Base-by-base conservation (phyloP, 1,140 invertebrate species). In the Neotoxoptera formosana region DNA sequence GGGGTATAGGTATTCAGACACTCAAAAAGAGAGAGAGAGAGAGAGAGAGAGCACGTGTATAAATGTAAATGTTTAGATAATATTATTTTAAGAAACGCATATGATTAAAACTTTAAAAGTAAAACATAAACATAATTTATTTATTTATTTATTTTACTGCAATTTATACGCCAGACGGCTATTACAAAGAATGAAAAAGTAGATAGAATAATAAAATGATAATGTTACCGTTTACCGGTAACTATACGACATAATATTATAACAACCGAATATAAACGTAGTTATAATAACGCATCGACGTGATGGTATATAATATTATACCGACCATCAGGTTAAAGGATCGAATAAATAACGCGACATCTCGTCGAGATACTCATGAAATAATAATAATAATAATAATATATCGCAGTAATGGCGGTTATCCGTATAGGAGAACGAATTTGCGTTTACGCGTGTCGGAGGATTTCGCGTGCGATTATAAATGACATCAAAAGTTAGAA, bases 331-430 rank as follows among this genome's bases (percentile, higher is more conserved):
- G n/a, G n/a, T n/a, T n/a, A n/a, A n/a, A n/a, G n/a, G n/a, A 76
- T 76, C 60, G 60, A 76, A n/a, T 76, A 76, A 76, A 53, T 53
- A 23, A n/a, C 30, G n/a, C 60, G 14, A 76, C 14, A 30, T 14
- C n/a, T n/a, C 30, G 7, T n/a, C 60, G 60, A 76, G 60, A 14
- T n/a, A n/a, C 30, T n/a, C 30, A n/a, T 76, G n/a, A n/a, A 76
- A 76, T 76, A 76, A 76, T 76, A 76, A 76, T n/a, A 76, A 76
- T 17, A 76, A 76, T 76, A 76, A 76, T 76, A 76, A 76, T n/a
- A 76, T 76, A 76, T 76, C n/a, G 60, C 7, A 6, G n/a, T 76
- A 76, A 76, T 76, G 60, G n/a, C n/a, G 30, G 60, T 76, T 76
- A n/a, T 76, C n/a, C n/a, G 60, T n/a, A 47, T 47, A 76, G n/a